A percentile compares a stretch with the other conserved stretches of the same genome.
Conservation (phyloP, 2,113 vertebrate genomes). For the Thymallus thymallus region DNA sequence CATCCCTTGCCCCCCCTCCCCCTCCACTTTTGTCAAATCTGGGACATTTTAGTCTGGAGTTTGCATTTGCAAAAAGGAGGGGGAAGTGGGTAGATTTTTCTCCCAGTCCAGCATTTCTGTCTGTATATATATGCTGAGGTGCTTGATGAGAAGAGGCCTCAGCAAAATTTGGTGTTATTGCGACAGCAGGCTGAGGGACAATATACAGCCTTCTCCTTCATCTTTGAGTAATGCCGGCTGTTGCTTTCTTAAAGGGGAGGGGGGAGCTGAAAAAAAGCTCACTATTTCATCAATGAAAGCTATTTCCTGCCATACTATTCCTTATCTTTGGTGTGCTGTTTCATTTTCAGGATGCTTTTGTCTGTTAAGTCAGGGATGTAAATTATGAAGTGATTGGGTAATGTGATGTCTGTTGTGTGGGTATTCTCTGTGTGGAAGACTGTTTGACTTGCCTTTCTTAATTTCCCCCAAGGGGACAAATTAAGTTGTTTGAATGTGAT, state of each 20-base stretch:
- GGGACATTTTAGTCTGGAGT: slow-evolving; percentile 34
- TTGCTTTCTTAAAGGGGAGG: not conserved
- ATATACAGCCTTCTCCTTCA: slow-evolving; percentile 33
- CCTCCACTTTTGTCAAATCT: slow-evolving; percentile 33
- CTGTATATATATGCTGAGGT: slow-evolving; percentile 24
- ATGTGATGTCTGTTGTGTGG: no score
- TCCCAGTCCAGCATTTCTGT: slow-evolving; percentile 73
- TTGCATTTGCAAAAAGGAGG: slow-evolving; percentile 53
- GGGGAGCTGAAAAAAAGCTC: not conserved
- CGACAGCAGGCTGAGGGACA: slow-evolving; percentile 43
- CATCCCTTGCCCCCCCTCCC: slow-evolving; percentile 26
- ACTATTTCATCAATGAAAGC: not conserved
- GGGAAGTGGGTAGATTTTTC: slow-evolving; percentile 53
- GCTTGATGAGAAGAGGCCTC: slow-evolving; percentile 45
- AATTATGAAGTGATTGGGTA: not conserved
- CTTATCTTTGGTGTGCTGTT: not conserved
- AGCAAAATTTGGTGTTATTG: slow-evolving; percentile 53
- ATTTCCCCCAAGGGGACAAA: no score
- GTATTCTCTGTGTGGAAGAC: no score
- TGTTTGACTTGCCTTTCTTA: not conserved
- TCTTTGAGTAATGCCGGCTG: slow-evolving; percentile 24
- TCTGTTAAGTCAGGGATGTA: not conserved
- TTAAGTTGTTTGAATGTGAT: no score
- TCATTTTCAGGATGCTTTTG: not conserved
- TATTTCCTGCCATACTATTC: not conserved